A percentile compares a stretch with the other conserved stretches of the same genome.
These are phyloP conservation scores for Xylota sylvarum DNA, from an alignment of 2,888 invertebrate species.

Conservation along the genomic window DNA sequence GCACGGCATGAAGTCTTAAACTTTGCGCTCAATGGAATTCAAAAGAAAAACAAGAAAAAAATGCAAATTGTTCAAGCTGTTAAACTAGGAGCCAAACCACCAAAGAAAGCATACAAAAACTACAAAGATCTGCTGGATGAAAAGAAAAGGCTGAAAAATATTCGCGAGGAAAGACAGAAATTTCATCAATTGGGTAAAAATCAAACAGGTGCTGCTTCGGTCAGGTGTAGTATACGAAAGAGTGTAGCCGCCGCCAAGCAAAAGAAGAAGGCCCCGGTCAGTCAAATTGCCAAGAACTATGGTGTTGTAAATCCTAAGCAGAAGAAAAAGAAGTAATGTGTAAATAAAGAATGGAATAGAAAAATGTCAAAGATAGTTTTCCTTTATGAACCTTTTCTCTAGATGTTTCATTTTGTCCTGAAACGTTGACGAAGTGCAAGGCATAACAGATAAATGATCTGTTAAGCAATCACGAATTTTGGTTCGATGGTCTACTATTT, in stretches of 20 bases:
- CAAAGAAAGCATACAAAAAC: conserved; percentile 89
- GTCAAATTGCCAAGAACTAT: conserved; percentile 84
- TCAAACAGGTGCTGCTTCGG: conserved; percentile 86
- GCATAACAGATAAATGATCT: too few species aligned
- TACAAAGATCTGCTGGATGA: conserved; percentile 90
- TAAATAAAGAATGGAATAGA: neutral
- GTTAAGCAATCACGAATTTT: too few species aligned
- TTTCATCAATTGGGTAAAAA: conserved; percentile 87
- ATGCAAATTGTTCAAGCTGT: conserved; percentile 92
- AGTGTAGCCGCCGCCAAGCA: conserved; percentile 83
- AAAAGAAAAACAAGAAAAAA: conserved; percentile 89
- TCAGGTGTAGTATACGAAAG: conserved; percentile 84
- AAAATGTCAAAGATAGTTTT: neutral
- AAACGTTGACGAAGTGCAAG: too few species aligned
- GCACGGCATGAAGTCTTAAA: conserved; percentile 93
- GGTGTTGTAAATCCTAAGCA: conserved; percentile 83
- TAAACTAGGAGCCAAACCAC: conserved; percentile 93
- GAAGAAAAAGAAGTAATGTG: conserved; percentile 76
- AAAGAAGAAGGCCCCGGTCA: conserved; percentile 85
- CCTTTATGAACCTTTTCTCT: too few species aligned
- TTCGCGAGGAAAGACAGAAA: conserved; percentile 85
- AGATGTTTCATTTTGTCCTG: too few species aligned
- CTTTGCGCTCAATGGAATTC: conserved; percentile 92
- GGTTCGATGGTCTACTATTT: too few species aligned
- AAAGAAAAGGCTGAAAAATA: conserved; percentile 86